Evolutionary conservation across 2,113 vertebrate species (phyloP).

Genomic region (Oncorhynchus clarkii): DNA sequence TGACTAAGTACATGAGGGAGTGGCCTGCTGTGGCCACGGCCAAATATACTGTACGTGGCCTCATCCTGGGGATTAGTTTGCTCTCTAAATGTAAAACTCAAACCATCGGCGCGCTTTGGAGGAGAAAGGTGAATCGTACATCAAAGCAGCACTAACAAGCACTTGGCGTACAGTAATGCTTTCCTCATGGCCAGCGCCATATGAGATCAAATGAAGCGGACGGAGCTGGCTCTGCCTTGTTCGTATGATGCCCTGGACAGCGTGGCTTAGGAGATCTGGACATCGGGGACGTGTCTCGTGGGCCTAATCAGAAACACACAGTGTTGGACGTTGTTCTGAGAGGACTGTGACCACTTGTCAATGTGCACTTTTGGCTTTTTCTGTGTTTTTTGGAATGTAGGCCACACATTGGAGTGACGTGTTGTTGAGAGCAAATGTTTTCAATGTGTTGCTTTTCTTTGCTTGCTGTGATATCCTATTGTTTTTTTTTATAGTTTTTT

Average conservation of each 20-base stretch:
- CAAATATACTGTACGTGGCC: conserved; percentile 28
- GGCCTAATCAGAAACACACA: conserved; percentile 25
- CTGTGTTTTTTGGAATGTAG: conserved; percentile 41
- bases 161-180: conserved; percentile 18
- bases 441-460: conserved; percentile 19
- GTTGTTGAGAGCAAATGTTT: conserved; percentile 18
- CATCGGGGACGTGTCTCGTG: conserved; percentile 14
- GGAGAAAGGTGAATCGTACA: conserved; percentile 46
- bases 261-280: conserved; percentile 10
- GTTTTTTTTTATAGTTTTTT: rapidly evolving
- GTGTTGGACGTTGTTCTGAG: conserved; percentile 11
- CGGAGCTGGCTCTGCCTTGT: conserved; percentile 2
- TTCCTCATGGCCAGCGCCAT: neutral
- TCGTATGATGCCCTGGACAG: neutral
- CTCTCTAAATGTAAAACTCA: conserved; percentile 21
- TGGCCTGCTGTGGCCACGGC: neutral
- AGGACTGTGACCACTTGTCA: conserved; percentile 23
- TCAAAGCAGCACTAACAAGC: conserved; percentile 45
- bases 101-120: conserved; percentile 30
- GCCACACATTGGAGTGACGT: neutral
- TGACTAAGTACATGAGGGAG: neutral
- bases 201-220: conserved; percentile 24
- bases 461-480: too few relatives aligned
- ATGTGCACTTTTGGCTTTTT: conserved; percentile 15
- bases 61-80: conserved; percentile 38